These are phyloP conservation scores for Morpho helenor DNA, from an alignment of 2,888 invertebrate genomes.

Conservation along the genomic window DNA sequence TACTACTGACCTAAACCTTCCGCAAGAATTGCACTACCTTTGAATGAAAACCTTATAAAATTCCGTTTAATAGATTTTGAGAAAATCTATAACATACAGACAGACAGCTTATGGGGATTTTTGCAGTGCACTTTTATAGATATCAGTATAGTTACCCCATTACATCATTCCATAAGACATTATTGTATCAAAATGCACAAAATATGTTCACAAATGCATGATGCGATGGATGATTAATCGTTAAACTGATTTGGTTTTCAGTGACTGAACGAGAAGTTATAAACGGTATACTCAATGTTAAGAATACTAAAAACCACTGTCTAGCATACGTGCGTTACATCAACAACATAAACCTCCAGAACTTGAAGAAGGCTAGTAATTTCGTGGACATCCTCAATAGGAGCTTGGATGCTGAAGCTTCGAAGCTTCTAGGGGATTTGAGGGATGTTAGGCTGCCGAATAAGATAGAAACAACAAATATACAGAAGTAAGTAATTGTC, in stretches of 20 bases:
- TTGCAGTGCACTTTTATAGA: no score
- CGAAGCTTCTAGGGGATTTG: conserved; percentile 91
- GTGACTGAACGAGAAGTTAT: conserved; percentile 99
- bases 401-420: conserved; percentile 95
- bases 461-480: conserved; percentile 93
- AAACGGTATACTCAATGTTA: conserved; percentile 94
- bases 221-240: no score
- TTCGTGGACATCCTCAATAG: conserved; percentile 97
- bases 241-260: conserved; percentile 53
- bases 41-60: no score
- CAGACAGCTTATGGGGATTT: no score
- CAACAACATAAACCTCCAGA: conserved; percentile 97
- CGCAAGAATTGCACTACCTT: no score
- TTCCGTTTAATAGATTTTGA: no score
- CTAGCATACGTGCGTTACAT: conserved; percentile 97
- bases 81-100: no score
- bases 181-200: no score
- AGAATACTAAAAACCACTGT: conserved; percentile 96
- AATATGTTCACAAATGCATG: no score
- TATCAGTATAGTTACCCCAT: no score
- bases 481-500: conserved; percentile 84
- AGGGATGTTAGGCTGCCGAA: conserved; percentile 93
- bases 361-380: conserved; percentile 94
- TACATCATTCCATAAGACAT: no score
- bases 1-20: no score